Evolutionary conservation across 2,888 invertebrate species (phyloP).

Genomic region (Pecten maximus): DNA sequence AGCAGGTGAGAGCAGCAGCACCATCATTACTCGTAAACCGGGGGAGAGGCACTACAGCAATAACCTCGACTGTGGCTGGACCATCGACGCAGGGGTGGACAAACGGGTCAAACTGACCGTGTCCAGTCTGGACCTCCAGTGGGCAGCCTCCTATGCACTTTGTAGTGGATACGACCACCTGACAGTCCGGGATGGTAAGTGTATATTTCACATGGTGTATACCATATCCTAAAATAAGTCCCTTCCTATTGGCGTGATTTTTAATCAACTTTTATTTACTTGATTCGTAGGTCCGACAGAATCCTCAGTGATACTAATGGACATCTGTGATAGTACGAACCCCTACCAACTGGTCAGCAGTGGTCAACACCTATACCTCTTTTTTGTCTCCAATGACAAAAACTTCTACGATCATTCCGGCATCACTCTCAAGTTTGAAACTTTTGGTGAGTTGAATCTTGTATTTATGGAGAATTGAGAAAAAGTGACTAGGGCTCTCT

Average conservation of each 20-base stretch:
- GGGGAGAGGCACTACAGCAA: constrained; percentile 60
- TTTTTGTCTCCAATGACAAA: constrained; percentile 61
- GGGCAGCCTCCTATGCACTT: constrained; percentile 62
- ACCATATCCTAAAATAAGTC: neutral
- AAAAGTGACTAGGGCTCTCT: no score
- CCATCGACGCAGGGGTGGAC: constrained; percentile 58
- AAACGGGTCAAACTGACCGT: constrained; percentile 58
- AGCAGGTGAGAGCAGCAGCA: constrained; percentile 48
- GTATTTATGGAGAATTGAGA: neutral
- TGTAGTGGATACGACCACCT: constrained; percentile 67
- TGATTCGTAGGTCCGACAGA: constrained; percentile 39
- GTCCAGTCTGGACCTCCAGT: constrained; percentile 58
- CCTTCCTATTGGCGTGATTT: neutral
- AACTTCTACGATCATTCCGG: constrained; percentile 62
- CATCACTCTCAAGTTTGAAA: constrained; percentile 58
- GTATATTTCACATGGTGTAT: no score
- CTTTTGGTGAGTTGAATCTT: constrained; percentile 64
- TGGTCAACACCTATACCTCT: constrained; percentile 59
- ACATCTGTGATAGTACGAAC: constrained; percentile 61
- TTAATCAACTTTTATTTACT: neutral
- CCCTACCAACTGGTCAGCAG: constrained; percentile 62
- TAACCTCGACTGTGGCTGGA: constrained; percentile 63
- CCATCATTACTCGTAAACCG: constrained; percentile 54
- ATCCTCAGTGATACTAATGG: neutral
- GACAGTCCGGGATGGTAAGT: constrained; percentile 63